A percentile compares a stretch with the other conserved stretches of the same genome.
Conservation (phyloP, 2,113 vertebrate genomes). For the Xiphophorus hellerii region DNA sequence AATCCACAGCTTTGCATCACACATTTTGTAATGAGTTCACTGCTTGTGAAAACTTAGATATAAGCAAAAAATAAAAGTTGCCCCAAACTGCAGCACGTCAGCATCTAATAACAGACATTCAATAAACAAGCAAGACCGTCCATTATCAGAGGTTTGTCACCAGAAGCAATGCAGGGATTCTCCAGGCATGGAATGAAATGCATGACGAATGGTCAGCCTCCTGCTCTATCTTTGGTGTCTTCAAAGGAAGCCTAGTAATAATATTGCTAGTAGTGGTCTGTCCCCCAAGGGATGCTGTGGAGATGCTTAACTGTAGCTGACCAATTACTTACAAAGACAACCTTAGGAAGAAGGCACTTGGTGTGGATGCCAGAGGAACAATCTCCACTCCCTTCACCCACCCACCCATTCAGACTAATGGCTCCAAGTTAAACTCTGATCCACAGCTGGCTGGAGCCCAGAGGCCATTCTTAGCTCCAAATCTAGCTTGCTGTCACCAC, state of each 20-base stretch:
- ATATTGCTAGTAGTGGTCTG: slow-evolving; percentile 41
- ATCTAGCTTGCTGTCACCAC: slow-evolving; percentile 49
- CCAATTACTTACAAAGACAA: slow-evolving; percentile 62
- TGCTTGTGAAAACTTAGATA: neutral
- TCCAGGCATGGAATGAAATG: slow-evolving; percentile 16
- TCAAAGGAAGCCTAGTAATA: slow-evolving; percentile 62
- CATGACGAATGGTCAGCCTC: slow-evolving; percentile 34
- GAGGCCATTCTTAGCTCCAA: slow-evolving; percentile 33
- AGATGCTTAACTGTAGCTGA: slow-evolving; percentile 55
- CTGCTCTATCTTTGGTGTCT: slow-evolving; percentile 37
- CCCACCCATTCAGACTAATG: slow-evolving; percentile 36
- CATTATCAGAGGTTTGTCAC: slow-evolving; percentile 38
- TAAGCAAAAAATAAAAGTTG: neutral
- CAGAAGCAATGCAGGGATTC: slow-evolving; percentile 12
- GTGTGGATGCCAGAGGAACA: slow-evolving; percentile 48
- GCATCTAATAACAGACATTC: slow-evolving; percentile 9
- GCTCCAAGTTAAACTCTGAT: slow-evolving; percentile 25
- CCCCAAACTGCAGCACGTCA: neutral
- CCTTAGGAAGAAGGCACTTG: slow-evolving; percentile 56
- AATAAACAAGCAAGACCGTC: slow-evolving; percentile 3
- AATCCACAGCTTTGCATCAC: neutral
- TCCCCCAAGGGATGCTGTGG: slow-evolving; percentile 49
- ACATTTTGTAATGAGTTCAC: neutral
- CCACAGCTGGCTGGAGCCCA: slow-evolving; percentile 22
- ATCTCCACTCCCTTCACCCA: slow-evolving; percentile 16